phyloP scores from a whole-genome alignment of 1,140 invertebrate species.

The Drosophila ananassae region DNA sequence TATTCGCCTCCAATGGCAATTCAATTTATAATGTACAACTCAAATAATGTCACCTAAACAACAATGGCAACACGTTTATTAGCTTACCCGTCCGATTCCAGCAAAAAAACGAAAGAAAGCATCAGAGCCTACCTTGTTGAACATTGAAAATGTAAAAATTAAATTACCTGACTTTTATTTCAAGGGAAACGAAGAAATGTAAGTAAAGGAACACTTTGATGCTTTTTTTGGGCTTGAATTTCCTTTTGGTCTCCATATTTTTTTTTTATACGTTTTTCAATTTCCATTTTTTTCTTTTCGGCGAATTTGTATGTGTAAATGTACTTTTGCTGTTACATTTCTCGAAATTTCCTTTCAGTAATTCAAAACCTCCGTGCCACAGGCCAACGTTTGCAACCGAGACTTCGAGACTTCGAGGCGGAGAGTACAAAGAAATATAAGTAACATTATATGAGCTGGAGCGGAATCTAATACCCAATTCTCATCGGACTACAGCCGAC shows the following conservation, averaged over 20 bases:
- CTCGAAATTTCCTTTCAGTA: constrained; percentile 73
- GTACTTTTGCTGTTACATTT: constrained; percentile 50
- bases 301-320: constrained; percentile 53
- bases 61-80: constrained; percentile 67
- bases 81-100: constrained; percentile 20
- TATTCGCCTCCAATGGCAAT: not conserved
- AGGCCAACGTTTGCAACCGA: not conserved
- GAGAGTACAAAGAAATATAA: not conserved
- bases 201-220: not conserved
- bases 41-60: constrained; percentile 49
- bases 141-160: constrained; percentile 67
- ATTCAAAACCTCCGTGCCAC: constrained; percentile 36
- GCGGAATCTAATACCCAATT: constrained; percentile 1
- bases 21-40: constrained; percentile 5
- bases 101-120: too few relatives aligned
- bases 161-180: constrained; percentile 78
- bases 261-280: constrained; percentile 1
- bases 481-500: not conserved
- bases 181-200: constrained; percentile 21
- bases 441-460: not conserved
- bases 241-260: not conserved
- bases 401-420: not conserved
- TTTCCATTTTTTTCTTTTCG: constrained; percentile 18
- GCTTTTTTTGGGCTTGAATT: constrained; percentile 1
- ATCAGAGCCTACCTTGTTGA: constrained; percentile 29